These are phyloP conservation scores for Zaprionus vittiger DNA, from an alignment of 1,140 invertebrate genomes.

Conservation along the genomic window DNA sequence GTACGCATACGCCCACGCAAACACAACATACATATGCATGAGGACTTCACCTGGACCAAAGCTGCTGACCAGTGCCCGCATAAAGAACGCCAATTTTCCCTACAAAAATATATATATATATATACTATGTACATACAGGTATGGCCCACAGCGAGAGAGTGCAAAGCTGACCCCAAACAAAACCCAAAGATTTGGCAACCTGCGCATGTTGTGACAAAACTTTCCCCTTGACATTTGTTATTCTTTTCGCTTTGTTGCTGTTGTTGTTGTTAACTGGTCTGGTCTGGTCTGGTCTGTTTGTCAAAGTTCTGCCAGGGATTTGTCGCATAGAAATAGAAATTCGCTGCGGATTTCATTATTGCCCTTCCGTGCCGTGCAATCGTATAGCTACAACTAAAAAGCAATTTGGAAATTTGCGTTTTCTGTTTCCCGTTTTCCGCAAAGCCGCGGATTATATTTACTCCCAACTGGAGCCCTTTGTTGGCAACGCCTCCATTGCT, in stretches of 20 bases:
- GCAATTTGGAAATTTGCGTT: slow-evolving; percentile 46
- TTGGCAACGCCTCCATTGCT: background rate
- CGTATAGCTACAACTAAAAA: slow-evolving; percentile 28
- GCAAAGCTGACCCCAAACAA: slow-evolving; percentile 24
- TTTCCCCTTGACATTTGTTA: slow-evolving; percentile 32
- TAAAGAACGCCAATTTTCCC: slow-evolving; percentile 30
- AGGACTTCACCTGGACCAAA: slow-evolving; percentile 3
- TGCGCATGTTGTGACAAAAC: slow-evolving; percentile 22
- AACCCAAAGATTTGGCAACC: slow-evolving; percentile 9
- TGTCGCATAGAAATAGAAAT: slow-evolving; percentile 37
- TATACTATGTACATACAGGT: background rate
- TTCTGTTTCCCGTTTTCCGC: slow-evolving; percentile 6
- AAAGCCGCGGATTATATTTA: slow-evolving; percentile 39
- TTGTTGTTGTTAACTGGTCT: slow-evolving; percentile 20
- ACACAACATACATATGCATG: slow-evolving; percentile 18
- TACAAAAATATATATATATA: background rate
- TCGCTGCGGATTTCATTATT: slow-evolving; percentile 71
- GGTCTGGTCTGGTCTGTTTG: slow-evolving; percentile 28
- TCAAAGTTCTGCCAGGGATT: slow-evolving; percentile 59
- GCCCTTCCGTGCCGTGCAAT: background rate
- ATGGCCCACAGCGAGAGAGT: background rate
- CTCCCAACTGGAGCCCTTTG: background rate
- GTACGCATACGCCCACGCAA: slow-evolving; percentile 1
- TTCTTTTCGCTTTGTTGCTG: background rate
- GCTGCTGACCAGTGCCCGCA: slow-evolving; percentile 5